phyloP scores from a whole-genome alignment of 2,888 invertebrate genomes.

The Neelides folsomi region DNA sequence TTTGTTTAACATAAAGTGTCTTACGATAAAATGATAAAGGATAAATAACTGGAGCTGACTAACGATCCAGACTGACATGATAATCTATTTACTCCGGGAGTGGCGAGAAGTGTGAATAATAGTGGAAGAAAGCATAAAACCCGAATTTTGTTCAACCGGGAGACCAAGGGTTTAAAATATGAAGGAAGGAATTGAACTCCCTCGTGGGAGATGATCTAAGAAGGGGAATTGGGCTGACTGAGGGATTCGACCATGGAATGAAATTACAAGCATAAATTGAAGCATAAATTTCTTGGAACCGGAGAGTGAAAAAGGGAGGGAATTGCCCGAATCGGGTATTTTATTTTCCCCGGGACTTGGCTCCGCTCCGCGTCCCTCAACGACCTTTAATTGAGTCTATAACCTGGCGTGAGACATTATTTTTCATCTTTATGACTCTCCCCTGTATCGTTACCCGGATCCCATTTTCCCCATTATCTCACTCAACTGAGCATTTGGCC shows the following conservation, averaged over 20 bases:
- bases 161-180: not conserved
- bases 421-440: conserved; percentile 14
- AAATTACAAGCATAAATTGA: conserved; percentile 10
- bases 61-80: no score
- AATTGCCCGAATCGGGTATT: conserved; percentile 6
- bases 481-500: no score
- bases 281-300: conserved; percentile 2
- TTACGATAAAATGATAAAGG: no score
- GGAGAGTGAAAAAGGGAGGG: conserved; percentile 1
- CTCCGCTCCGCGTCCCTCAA: conserved; percentile 5
- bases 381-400: conserved; percentile 11
- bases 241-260: conserved; percentile 5
- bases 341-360: conserved; percentile 7
- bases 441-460: conserved; percentile 9
- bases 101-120: no score
- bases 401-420: conserved; percentile 12
- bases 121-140: no score
- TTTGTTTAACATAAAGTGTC: no score
- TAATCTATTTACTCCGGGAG: no score
- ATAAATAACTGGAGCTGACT: no score
- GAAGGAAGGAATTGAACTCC: not conserved
- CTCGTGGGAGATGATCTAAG: not conserved
- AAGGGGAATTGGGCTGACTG: not conserved
- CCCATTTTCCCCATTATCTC: not conserved
- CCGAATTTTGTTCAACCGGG: no score